Evolutionary conservation across 1,140 invertebrate genomes (phyloP).

Genomic region (Drosophila nebulosa): DNA sequence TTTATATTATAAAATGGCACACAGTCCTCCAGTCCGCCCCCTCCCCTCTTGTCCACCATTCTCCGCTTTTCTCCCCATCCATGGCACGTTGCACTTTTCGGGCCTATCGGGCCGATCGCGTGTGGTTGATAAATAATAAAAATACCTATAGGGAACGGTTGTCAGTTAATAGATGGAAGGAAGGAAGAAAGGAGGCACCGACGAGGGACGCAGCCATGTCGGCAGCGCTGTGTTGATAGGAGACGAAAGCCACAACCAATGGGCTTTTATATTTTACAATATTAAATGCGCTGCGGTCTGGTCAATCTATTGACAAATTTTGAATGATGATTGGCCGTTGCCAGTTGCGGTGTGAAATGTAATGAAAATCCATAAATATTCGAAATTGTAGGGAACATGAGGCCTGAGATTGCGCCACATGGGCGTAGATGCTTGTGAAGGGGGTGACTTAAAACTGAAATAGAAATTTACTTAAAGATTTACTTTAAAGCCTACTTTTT

Average conservation of each 20-base stretch:
- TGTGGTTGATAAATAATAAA: slow-evolving; percentile 68
- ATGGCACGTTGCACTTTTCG: slow-evolving; percentile 7
- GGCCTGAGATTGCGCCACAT: neutral
- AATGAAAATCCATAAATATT: slow-evolving; percentile 60
- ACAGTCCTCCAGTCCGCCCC: neutral
- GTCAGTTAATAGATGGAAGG: neutral
- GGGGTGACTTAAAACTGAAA: too few species aligned
- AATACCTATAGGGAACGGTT: slow-evolving; percentile 67
- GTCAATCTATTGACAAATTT: slow-evolving; percentile 72
- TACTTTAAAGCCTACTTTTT: too few species aligned
- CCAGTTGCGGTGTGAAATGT: slow-evolving; percentile 51
- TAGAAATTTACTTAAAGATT: too few species aligned
- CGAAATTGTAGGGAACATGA: too few species aligned
- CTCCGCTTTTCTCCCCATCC: too few species aligned
- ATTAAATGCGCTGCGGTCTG: slow-evolving; percentile 73
- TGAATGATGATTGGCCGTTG: slow-evolving; percentile 64
- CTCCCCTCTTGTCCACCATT: too few species aligned
- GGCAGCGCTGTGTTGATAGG: slow-evolving; percentile 15
- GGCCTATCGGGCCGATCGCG: slow-evolving; percentile 45
- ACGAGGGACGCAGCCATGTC: neutral
- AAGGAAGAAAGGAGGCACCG: neutral
- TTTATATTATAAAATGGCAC: slow-evolving; percentile 74
- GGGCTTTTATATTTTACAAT: slow-evolving; percentile 24
- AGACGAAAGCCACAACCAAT: slow-evolving; percentile 11
- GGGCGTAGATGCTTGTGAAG: neutral